Evolutionary conservation across 2,888 invertebrate genomes (phyloP).

Genomic region (Eupithecia tripunctaria): DNA sequence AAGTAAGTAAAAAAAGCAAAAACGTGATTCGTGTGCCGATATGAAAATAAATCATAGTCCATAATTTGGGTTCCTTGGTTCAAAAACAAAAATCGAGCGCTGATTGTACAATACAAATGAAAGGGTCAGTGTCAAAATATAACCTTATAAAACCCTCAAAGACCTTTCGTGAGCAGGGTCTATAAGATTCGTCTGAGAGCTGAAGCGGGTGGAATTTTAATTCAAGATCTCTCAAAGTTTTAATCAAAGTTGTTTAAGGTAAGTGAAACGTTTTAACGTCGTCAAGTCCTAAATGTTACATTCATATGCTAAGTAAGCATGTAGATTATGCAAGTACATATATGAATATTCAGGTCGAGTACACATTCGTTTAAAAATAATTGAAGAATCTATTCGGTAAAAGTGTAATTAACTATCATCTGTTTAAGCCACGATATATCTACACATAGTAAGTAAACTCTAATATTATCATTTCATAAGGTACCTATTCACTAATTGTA

Average conservation of each 20-base stretch:
- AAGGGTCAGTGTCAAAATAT: conserved; percentile 3
- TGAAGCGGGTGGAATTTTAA: conserved; percentile 59
- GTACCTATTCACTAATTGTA: not conserved
- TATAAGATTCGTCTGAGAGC: conserved; percentile 68
- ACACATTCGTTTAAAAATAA: not conserved
- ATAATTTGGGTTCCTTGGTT: not conserved
- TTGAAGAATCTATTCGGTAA: not conserved
- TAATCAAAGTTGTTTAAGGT: conserved; percentile 49
- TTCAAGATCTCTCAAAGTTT: conserved; percentile 53
- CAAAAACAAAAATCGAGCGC: not conserved
- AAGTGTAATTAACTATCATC: not conserved
- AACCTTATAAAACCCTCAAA: conserved; percentile 46
- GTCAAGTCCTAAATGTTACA: conserved; percentile 24
- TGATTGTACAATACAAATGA: not conserved
- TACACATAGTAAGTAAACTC: not conserved
- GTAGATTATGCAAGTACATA: not conserved
- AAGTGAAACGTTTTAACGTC: conserved; percentile 21
- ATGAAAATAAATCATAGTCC: not conserved
- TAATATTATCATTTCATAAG: not conserved
- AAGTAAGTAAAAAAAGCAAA: not conserved
- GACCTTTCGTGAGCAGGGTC: conserved; percentile 71
- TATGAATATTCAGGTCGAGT: not conserved
- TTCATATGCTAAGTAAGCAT: not conserved
- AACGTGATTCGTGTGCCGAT: not conserved
- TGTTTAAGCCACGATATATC: too few species aligned